phyloP scores from a whole-genome alignment of 2,888 invertebrate genomes.

The Lasiommata megera region DNA sequence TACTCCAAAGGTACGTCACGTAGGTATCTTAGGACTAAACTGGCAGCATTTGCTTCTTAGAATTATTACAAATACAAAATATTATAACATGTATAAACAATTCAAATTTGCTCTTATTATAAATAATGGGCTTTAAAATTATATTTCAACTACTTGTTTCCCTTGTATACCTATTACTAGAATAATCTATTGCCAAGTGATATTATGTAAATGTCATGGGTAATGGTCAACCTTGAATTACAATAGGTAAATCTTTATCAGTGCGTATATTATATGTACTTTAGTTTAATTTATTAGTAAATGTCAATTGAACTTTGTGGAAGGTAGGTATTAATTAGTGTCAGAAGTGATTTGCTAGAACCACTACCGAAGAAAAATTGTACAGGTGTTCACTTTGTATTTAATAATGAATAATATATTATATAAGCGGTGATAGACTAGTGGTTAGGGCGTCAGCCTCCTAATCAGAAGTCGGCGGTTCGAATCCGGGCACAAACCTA shows the following conservation, averaged over 20 bases:
- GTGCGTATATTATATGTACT: background rate
- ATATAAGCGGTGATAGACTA: too few species aligned
- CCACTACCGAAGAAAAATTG: too few species aligned
- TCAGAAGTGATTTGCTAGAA: background rate
- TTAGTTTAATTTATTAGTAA: background rate
- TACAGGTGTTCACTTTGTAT: too few species aligned
- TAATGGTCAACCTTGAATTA: constrained; percentile 22
- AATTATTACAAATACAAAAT: background rate
- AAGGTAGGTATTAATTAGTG: background rate
- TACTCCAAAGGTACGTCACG: too few species aligned
- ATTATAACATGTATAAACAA: background rate
- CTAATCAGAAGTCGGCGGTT: too few species aligned
- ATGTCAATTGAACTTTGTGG: background rate
- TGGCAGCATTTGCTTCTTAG: background rate
- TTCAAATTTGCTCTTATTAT: constrained; percentile 6
- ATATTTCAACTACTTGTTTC: constrained; percentile 24
- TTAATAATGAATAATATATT: too few species aligned
- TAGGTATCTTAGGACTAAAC: too few species aligned
- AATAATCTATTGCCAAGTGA: constrained; percentile 10
- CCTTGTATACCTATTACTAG: constrained; percentile 7
- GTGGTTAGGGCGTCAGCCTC: too few species aligned
- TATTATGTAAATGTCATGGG: constrained; percentile 25
- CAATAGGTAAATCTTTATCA: constrained; percentile 11
- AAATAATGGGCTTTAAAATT: constrained; percentile 15
- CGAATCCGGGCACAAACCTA: too few species aligned